Base-by-base conservation (phyloP, 2,888 invertebrate species). In the Theretra japonica region DNA sequence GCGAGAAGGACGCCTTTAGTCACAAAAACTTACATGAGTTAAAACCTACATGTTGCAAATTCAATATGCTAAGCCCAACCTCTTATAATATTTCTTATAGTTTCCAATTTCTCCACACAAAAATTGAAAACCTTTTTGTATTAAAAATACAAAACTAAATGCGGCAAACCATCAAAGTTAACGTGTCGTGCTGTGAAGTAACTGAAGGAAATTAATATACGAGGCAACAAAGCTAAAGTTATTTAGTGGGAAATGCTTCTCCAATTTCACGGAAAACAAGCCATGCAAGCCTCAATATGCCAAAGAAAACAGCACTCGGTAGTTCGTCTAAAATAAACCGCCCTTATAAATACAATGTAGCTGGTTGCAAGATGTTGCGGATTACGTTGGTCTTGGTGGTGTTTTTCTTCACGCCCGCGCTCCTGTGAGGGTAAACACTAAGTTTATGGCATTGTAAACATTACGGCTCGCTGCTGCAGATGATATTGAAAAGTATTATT, bases 291-390 rank as follows among this genome's bases (percentile, higher is more conserved):
- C 21, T 68, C 68, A 70, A 62, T 60, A 30, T 70, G 30, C n/a
- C 48, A 70, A 70, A 62, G 70, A 30, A 41, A 62, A 70, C 60
- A 60, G 19, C 23, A 25, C 21, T 70, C 1, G 57, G 17, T 48
- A 21, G 21, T 62, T 62, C 30, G 50, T 50, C 50, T 70, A 70
- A 70, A 70, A 70, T 70, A 70, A 70, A 70, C 70, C 50, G 19
- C 11, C 48, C 60, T 62, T 70, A 50, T 62, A 60, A 70, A 60
- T 53, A 70, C 70, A 70, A 62, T 70, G 70, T 60, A 25, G 21
- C 60, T 60, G 21, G 62, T 41, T 62, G 62, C 62, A 62, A 62
- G 62, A 62, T 62, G 62, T 62, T 41, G 7, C 7, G 62, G 62
- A 62, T 62, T 62, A 62, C n/a, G 62, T 62, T 41, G n/a, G 30